Percentiles rank a stretch among this genome's conserved stretches.
Evolutionary conservation across 2,113 vertebrate genomes (phyloP).

Genomic region (Protobothrops mucrosquamatus): DNA sequence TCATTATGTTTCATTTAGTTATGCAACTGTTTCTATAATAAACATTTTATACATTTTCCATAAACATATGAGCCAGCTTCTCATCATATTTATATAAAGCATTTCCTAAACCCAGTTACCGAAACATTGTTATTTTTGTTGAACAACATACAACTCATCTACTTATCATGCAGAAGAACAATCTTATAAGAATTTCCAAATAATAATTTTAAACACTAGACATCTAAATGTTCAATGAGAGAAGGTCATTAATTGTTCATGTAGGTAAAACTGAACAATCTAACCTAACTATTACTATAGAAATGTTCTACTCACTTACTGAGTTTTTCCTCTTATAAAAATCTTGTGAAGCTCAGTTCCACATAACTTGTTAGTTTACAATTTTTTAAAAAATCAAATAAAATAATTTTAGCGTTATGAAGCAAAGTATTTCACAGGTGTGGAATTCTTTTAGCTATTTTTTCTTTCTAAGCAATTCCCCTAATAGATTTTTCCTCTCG

Average conservation of each 20-base stretch:
- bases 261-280: background rate
- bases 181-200: background rate
- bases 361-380: background rate
- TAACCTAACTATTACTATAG: background rate
- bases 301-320: background rate
- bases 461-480: background rate
- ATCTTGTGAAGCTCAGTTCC: background rate
- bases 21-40: conserved; percentile 42
- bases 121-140: background rate
- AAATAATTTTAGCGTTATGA: background rate
- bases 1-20: conserved; percentile 42
- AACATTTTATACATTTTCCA: conserved; percentile 39
- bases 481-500: background rate
- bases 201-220: background rate
- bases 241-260: background rate
- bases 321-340: background rate
- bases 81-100: conserved; percentile 41
- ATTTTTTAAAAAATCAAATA: background rate
- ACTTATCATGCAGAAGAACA: background rate
- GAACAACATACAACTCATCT: conserved; percentile 7
- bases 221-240: background rate
- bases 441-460: background rate
- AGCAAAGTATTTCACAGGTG: background rate
- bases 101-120: background rate
- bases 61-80: conserved; percentile 34